A percentile compares a stretch with the other conserved stretches of the same genome.
These are phyloP conservation scores for Callinectes sapidus DNA, from an alignment of 2,888 invertebrate species.

Conservation along the genomic window DNA sequence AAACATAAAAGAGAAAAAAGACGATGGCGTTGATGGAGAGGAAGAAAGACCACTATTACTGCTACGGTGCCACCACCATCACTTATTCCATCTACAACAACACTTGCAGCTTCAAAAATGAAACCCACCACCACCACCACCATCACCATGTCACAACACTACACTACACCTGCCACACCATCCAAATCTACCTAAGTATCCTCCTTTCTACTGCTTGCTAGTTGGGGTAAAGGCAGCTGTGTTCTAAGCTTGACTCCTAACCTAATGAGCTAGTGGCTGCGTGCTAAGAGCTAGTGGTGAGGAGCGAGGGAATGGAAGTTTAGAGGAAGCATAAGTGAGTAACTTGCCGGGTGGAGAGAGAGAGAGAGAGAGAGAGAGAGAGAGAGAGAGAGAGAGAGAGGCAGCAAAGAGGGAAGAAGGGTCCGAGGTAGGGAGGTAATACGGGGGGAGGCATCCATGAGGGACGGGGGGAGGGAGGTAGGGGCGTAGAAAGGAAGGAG, in stretches of 20 bases:
- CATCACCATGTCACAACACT: not conserved
- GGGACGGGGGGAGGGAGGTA: not conserved
- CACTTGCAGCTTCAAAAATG: not conserved
- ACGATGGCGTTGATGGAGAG: not conserved
- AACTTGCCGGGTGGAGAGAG: conserved; percentile 10
- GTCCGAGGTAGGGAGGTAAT: conserved; percentile 19
- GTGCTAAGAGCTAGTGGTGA: conserved; percentile 32
- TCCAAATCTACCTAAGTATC: not conserved
- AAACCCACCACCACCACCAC: not conserved
- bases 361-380: not conserved
- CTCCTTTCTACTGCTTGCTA: not conserved
- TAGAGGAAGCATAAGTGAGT: conserved; percentile 36
- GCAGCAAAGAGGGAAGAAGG: conserved; percentile 35
- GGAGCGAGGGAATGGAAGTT: conserved; percentile 19
- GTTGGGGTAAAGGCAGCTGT: not conserved
- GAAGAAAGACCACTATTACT: not conserved
- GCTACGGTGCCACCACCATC: not conserved
- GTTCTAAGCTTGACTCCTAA: not conserved
- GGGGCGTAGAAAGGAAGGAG: not conserved
- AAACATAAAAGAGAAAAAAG: not conserved
- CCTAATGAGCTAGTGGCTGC: conserved; percentile 23
- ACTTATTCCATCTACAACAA: not conserved
- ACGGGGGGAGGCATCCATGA: conserved; percentile 19
- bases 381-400: conserved; percentile 15
- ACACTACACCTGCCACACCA: not conserved